A percentile compares a stretch with the other conserved stretches of the same genome.
Conservation (phyloP, 2,113 vertebrate genomes). For the Acanthisitta chloris region DNA sequence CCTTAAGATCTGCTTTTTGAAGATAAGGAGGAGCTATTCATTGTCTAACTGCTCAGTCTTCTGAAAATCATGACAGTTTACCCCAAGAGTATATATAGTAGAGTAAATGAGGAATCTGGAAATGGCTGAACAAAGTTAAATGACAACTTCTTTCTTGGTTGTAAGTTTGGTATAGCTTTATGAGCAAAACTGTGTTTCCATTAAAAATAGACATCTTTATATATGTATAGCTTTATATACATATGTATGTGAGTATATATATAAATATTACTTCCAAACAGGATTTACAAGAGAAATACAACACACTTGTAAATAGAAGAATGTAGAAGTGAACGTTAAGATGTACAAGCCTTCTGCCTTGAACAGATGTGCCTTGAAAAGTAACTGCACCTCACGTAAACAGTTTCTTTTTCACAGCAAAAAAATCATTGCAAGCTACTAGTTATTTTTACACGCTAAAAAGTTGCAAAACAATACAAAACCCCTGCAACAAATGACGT, state of each 20-base stretch:
- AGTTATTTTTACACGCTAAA: not conserved
- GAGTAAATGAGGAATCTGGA: not conserved
- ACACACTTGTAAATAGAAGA: not conserved
- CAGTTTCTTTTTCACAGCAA: not conserved
- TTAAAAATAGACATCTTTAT: not conserved
- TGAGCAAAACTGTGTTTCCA: not conserved
- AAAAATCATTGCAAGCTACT: not conserved
- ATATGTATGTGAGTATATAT: too few species aligned
- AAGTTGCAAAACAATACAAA: not conserved
- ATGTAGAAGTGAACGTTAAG: not conserved
- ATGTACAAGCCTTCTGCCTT: not conserved
- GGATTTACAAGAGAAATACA: not conserved
- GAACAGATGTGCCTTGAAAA: not conserved
- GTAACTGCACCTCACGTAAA: not conserved
- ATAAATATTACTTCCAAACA: not conserved
- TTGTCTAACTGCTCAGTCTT: not conserved
- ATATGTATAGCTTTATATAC: not conserved
- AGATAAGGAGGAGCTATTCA: not conserved
- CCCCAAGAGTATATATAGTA: not conserved
- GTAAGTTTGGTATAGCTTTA: not conserved
- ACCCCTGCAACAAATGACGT: not conserved
- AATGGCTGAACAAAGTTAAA: not conserved
- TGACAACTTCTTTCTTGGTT: not conserved
- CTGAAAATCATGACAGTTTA: not conserved
- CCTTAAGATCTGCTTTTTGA: not conserved